These are phyloP conservation scores for Drosophila busckii DNA, from an alignment of 1,140 invertebrate genomes.

Conservation along the genomic window DNA sequence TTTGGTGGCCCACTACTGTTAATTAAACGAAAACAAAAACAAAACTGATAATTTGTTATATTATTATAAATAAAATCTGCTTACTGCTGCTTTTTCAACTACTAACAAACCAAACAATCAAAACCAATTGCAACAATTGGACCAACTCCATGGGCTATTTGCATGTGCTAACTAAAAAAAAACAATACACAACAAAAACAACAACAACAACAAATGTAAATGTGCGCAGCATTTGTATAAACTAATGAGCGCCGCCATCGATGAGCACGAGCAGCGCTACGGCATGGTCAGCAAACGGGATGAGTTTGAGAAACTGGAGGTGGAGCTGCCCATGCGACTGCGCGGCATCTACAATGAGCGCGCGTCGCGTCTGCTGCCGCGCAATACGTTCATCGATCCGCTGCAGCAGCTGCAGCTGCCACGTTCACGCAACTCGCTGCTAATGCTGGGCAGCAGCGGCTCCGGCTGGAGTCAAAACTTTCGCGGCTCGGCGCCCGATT, in stretches of 20 bases:
- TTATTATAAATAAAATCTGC: constrained; percentile 41
- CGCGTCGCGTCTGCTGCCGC: constrained; percentile 77
- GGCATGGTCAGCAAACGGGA: constrained; percentile 79
- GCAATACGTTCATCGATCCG: constrained; percentile 79
- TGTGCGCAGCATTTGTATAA: constrained; percentile 43
- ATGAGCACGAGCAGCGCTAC: constrained; percentile 80
- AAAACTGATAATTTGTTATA: constrained; percentile 38
- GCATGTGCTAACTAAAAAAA: constrained; percentile 58
- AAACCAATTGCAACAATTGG: constrained; percentile 17
- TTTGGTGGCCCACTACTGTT: constrained; percentile 70
- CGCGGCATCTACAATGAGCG: constrained; percentile 80
- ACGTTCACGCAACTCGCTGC: constrained; percentile 79
- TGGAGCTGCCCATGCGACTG: constrained; percentile 78
- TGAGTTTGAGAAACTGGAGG: constrained; percentile 79
- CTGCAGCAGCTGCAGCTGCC: constrained; percentile 79
- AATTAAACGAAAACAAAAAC: constrained; percentile 20
- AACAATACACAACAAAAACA: not conserved
- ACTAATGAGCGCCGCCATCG: constrained; percentile 57
- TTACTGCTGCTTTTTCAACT: constrained; percentile 69
- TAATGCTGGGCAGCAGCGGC: constrained; percentile 50
- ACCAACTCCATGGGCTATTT: constrained; percentile 29
- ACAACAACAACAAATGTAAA: not conserved
- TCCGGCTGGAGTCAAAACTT: constrained; percentile 40
- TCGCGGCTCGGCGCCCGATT: constrained; percentile 71
- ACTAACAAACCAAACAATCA: constrained; percentile 47